Percentiles rank a stretch among this genome's conserved stretches.
These are phyloP conservation scores for Heliopora coerulea DNA, from an alignment of 92 coral and sea anemone species.

Conservation along the genomic window DNA sequence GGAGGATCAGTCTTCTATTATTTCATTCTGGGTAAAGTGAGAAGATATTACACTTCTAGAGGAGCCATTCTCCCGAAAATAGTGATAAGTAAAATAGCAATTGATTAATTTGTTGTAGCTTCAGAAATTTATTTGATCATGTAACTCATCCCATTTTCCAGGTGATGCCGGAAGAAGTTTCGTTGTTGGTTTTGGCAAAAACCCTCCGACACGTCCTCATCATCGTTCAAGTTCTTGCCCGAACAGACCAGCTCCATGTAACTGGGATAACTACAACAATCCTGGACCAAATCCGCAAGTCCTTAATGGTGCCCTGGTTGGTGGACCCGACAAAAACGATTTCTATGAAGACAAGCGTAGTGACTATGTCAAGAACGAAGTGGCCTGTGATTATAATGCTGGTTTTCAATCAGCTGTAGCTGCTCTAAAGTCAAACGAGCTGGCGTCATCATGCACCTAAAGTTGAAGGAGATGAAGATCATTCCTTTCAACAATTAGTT, in stretches of 20 bases:
- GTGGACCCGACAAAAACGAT: constrained; percentile 63
- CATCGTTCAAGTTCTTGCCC: constrained; percentile 68
- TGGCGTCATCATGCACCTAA: neutral
- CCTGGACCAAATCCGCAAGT: constrained; percentile 56
- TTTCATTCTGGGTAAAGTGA: no score
- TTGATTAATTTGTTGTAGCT: no score
- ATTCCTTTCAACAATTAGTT: neutral
- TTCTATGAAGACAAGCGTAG: constrained; percentile 51
- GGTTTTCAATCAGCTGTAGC: constrained; percentile 76
- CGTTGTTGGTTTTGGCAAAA: constrained; percentile 64
- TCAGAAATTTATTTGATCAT: no score
- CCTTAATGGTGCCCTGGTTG: constrained; percentile 57
- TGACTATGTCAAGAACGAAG: constrained; percentile 64
- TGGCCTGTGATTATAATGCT: constrained; percentile 73
- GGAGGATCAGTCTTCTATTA: no score
- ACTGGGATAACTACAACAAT: constrained; percentile 38
- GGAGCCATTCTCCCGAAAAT: no score
- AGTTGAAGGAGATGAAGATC: no score
- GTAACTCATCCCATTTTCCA: no score
- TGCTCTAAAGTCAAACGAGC: constrained; percentile 35
- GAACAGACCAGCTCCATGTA: constrained; percentile 44
- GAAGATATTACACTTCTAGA: no score
- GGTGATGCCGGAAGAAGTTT: constrained; percentile 64
- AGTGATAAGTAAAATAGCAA: no score
- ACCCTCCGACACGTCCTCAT: constrained; percentile 64